Evolutionary conservation across 2,113 vertebrate genomes (phyloP).

Genomic region (Brachionichthys hirsutus): DNA sequence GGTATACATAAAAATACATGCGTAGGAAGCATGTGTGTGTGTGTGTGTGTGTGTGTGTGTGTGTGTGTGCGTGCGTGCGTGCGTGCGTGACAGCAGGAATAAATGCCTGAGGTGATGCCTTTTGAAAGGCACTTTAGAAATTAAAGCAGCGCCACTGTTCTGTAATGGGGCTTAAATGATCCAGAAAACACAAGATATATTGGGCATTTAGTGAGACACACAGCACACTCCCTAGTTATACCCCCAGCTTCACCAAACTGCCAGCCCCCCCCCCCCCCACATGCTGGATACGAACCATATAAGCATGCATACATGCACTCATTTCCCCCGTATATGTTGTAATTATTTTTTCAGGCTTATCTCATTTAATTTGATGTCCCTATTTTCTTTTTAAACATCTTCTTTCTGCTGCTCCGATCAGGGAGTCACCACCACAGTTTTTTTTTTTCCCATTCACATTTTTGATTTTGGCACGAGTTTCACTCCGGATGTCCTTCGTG

Average conservation of each 20-base stretch:
- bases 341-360: not conserved
- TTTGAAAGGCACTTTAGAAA: slow-evolving; percentile 83
- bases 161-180: slow-evolving; percentile 86
- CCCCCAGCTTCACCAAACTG: slow-evolving; percentile 48
- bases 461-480: no score
- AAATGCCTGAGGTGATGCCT: slow-evolving; percentile 76
- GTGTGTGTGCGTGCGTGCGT: slow-evolving; percentile 13
- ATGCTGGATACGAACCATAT: no score
- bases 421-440: no score
- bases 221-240: slow-evolving; percentile 68
- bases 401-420: no score
- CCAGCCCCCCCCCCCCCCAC: slow-evolving; percentile 10
- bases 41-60: not conserved
- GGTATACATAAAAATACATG: not conserved
- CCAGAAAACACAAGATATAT: slow-evolving; percentile 85
- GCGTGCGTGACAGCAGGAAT: slow-evolving; percentile 46
- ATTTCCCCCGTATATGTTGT: slow-evolving; percentile 8
- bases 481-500: no score
- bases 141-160: slow-evolving; percentile 80
- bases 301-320: not conserved
- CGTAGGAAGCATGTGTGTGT: slow-evolving; percentile 2
- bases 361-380: not conserved
- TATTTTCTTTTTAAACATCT: not conserved
- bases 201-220: slow-evolving; percentile 83
- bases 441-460: no score